Evolutionary conservation across 35 echinoderm and acorn worm genomes (phyloP), one percentile per base, ranked within the genome.

Genomic region (Hemicentrotus pulcherrimus): DNA sequence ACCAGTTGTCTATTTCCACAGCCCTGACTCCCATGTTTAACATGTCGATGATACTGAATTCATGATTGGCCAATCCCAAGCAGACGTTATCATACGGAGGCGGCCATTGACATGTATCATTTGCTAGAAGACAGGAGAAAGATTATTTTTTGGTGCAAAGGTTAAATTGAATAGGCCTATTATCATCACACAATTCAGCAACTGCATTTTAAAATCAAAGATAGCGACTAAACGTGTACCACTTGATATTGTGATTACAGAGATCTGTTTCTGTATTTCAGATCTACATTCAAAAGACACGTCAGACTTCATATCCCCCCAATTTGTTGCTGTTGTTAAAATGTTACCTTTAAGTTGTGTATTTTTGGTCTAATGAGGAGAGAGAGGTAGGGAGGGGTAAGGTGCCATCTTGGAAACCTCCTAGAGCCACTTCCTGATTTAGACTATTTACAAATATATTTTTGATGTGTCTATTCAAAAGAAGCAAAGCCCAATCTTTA

Each of bases 11-110:
- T n/a, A 97, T 92, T 87, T 96, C 95, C 48, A 97, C 93, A 9
- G 94, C 97, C 31, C 97, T 94, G 24, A 97, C 93, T 7, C 97
- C 97, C 86, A 97, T 92, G 85, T 97, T 97, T 15, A 97, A 92
- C 97, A 97, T 97, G 86, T 97, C 97, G 31, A 95, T 95, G 86
- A 97, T 94, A 47, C 93, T 96, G 58, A 97, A 97, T 89, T 97
- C 97, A 24, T 97, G 97, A 94, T 97, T 97, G 70, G 97, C 97
- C 32, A 95, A 94, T 24, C 92, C 94, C 16, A 48, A 46, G 86
- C 97, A 97, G 13, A 88, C 60, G 60, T 47, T 33, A 28, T 97
- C 86, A 91, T 97, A 97, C 2, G 97, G 97, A 4, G 97, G 97
- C 14, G 95, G 97, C 97, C 97, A 97, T 46, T 88, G 87, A 61